A percentile compares a stretch with the other conserved stretches of the same genome.
Conservation (phyloP, 2,113 vertebrate species). For the Benitochromis conjunctus region DNA sequence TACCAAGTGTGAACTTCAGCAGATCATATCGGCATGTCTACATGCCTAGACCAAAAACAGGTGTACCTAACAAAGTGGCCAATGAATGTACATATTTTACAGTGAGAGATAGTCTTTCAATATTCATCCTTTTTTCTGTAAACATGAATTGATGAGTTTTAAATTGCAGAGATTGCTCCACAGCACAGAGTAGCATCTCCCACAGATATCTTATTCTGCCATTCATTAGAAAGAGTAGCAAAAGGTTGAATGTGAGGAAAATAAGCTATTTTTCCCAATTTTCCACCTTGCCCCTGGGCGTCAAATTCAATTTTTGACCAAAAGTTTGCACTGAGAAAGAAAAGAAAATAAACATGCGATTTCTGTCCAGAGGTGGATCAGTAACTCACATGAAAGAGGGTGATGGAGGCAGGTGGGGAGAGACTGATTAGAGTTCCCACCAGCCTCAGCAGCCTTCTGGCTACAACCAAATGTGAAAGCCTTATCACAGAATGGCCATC, state of each 20-base stretch:
- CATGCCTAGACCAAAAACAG: background rate
- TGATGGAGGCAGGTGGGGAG: slow-evolving; percentile 33
- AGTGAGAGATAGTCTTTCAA: slow-evolving; percentile 9
- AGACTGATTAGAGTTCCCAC: slow-evolving; percentile 55
- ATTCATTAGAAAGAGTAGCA: slow-evolving; percentile 67
- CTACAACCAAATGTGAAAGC: slow-evolving; percentile 58
- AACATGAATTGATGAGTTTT: slow-evolving; percentile 54
- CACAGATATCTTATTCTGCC: slow-evolving; percentile 71
- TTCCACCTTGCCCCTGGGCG: slow-evolving; percentile 76
- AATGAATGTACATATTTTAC: background rate
- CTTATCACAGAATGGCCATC: slow-evolving; percentile 61
- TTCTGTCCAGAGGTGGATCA: slow-evolving; percentile 72
- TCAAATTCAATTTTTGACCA: slow-evolving; percentile 83
- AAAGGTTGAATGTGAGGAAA: slow-evolving; percentile 66
- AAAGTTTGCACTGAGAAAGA: slow-evolving; percentile 68
- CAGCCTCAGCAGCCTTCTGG: slow-evolving; percentile 54
- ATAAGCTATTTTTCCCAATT: slow-evolving; percentile 80
- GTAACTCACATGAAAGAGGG: slow-evolving; percentile 72
- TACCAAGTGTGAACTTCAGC: background rate
- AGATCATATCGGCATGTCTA: background rate
- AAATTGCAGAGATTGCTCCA: slow-evolving; percentile 35
- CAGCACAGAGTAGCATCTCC: slow-evolving; percentile 42
- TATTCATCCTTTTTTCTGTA: slow-evolving; percentile 16
- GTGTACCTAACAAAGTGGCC: background rate
- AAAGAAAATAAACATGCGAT: slow-evolving; percentile 69